Percentiles rank a stretch among this genome's conserved stretches.
Evolutionary conservation across 2,888 invertebrate species (phyloP).

Genomic region (Aelia acuminata): DNA sequence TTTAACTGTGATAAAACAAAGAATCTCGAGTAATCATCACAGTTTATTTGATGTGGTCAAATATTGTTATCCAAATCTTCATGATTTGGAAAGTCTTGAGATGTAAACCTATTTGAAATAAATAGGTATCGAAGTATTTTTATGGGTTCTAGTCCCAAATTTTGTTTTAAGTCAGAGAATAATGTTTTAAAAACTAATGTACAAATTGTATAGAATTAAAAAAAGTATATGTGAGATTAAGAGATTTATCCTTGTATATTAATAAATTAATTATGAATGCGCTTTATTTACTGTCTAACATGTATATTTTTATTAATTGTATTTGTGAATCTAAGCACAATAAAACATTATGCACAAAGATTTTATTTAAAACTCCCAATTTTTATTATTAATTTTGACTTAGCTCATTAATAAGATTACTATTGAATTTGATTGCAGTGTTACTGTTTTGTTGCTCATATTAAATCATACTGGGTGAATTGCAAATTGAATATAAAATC

Average conservation of each 20-base stretch:
- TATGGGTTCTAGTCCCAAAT: conserved; percentile 59
- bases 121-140: conserved; percentile 32
- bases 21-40: conserved; percentile 57
- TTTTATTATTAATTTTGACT: too few species aligned
- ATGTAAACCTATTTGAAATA: background rate
- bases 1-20: conserved; percentile 49
- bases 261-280: conserved; percentile 47
- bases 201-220: conserved; percentile 57
- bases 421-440: too few species aligned
- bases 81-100: conserved; percentile 46
- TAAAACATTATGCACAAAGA: conserved; percentile 53
- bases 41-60: conserved; percentile 39
- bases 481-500: too few species aligned
- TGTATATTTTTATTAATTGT: conserved; percentile 57
- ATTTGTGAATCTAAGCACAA: conserved; percentile 55
- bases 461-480: too few species aligned
- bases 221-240: conserved; percentile 50
- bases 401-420: too few species aligned
- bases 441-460: too few species aligned
- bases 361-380: background rate
- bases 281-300: conserved; percentile 51
- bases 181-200: conserved; percentile 56
- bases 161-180: conserved; percentile 15
- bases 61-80: conserved; percentile 23
- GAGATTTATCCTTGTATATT: conserved; percentile 48